Percentiles rank a stretch among this genome's conserved stretches.
These are phyloP conservation scores for Heliconius ethilla DNA, from an alignment of 2,888 invertebrate species.

Conservation along the genomic window DNA sequence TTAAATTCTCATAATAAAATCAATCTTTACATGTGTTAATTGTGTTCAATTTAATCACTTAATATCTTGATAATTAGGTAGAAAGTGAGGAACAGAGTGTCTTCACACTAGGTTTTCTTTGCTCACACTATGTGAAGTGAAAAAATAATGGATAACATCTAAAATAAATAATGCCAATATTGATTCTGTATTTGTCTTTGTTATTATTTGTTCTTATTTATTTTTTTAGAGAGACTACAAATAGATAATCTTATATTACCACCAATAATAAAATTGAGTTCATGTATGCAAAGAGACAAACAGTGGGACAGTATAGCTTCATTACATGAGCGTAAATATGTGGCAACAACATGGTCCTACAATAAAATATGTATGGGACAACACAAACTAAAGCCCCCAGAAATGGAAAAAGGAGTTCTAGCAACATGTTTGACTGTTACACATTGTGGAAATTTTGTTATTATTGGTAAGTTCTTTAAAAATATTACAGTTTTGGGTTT, in stretches of 20 bases:
- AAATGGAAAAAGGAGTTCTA: slow-evolving; percentile 68
- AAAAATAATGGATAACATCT: too few species aligned
- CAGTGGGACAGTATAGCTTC: slow-evolving; percentile 97
- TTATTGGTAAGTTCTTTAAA: slow-evolving; percentile 85
- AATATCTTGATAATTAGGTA: background rate
- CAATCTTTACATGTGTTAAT: background rate
- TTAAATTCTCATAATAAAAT: background rate
- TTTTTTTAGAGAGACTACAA: slow-evolving; percentile 76
- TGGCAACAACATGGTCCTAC: slow-evolving; percentile 95
- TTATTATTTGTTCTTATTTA: background rate
- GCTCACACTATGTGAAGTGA: too few species aligned
- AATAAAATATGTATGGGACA: slow-evolving; percentile 92
- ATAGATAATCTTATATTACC: slow-evolving; percentile 89
- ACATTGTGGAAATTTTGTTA: slow-evolving; percentile 96
- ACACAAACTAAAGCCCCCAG: slow-evolving; percentile 86
- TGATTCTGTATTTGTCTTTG: background rate
- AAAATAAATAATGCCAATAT: background rate
- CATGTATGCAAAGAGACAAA: slow-evolving; percentile 92
- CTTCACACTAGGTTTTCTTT: too few species aligned
- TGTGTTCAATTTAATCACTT: background rate
- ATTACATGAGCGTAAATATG: slow-evolving; percentile 85
- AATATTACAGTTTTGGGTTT: background rate
- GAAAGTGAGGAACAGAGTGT: too few species aligned
- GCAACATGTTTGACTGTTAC: slow-evolving; percentile 89
- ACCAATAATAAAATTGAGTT: slow-evolving; percentile 88